These are phyloP conservation scores for Gila robusta DNA, from an alignment of 2,797 vertebrate genomes.

Conservation along the genomic window DNA sequence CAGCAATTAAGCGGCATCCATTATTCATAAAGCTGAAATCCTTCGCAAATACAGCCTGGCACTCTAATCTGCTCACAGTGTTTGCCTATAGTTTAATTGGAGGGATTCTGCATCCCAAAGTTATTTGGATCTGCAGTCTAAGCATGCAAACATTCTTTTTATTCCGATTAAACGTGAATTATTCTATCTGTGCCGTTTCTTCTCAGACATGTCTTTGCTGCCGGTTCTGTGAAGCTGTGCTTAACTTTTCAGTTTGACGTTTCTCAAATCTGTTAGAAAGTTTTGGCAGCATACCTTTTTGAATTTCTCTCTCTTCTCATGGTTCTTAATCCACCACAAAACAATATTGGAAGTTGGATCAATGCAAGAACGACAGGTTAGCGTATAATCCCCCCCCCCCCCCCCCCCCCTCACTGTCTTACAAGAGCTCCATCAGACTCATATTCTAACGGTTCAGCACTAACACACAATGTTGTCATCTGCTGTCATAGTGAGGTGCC, in stretches of 20 bases:
- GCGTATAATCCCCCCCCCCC: conserved; percentile 12
- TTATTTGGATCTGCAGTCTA: conserved; percentile 63
- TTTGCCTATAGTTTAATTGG: conserved; percentile 76
- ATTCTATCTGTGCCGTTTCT: conserved; percentile 35
- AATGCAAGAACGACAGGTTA: conserved; percentile 18
- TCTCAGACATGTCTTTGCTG: conserved; percentile 27
- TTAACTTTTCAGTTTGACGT: conserved; percentile 31
- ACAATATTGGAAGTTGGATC: conserved; percentile 20
- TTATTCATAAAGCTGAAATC: conserved; percentile 77
- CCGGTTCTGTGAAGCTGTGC: neutral
- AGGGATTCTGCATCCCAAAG: conserved; percentile 65
- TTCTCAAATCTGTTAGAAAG: conserved; percentile 35
- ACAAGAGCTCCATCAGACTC: conserved; percentile 28
- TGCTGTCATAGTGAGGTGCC: conserved; percentile 65
- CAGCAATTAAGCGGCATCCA: conserved; percentile 77
- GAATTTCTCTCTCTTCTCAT: conserved; percentile 31
- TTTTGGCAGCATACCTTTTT: neutral
- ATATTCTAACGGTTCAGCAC: conserved; percentile 31
- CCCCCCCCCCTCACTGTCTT: conserved; percentile 23
- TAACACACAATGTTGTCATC: conserved; percentile 69
- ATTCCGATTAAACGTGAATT: conserved; percentile 34
- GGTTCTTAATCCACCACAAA: conserved; percentile 8
- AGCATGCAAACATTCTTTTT: conserved; percentile 49
- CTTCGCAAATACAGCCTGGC: conserved; percentile 68
- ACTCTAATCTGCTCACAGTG: conserved; percentile 70